Evolutionary conservation across 2,113 vertebrate species (phyloP), one percentile per base, ranked within the genome.

Genomic region (Danio rerio): DNA sequence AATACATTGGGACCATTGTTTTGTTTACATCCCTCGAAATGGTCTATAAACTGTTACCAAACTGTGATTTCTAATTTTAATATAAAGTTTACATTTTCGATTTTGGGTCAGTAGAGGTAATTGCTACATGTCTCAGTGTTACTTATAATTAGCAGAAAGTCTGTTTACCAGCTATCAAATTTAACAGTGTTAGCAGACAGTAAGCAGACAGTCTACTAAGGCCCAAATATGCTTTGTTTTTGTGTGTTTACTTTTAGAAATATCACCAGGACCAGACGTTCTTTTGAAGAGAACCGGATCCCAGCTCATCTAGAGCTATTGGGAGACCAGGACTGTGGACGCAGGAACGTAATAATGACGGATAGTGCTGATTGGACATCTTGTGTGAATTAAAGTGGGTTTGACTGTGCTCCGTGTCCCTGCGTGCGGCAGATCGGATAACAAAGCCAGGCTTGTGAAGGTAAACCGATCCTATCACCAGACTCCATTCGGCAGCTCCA

Each of bases 301-400:
- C 21, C 1, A 5, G 61, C 76, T 42, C 47, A 61, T 63, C 47
- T 62, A 20, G 47, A 18, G n/a, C 55, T 76, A 40, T 31, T 47
- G 74, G 16, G 74, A 21, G 75, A 62, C 18, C 61, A 53, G 61
- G 12, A 61, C 42, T 15, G 77, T 45, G 86, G 87, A 83, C 80
- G 78, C 78, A 87, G 88, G 87, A 90, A 89, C 78, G 84, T 81
- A 85, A 73, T 71, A 86, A 72, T 59, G 84, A 80, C 12, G 16
- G 45, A 78, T 69, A 0, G 50, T 20, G 73, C 85, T 92, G 91
- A 91, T 92, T 91, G 89, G 90, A 89, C 89, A 92, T 91, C 90
- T 92, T 92, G 92, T 88, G 89, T 90, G 90, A 90, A 92, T 91
- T 93, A 91, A 86, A 86, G 58, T 31, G 88, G 88, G 79, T 91